Evolutionary conservation across 92 coral and sea anemone species (phyloP), one percentile per base, ranked within the genome.

Genomic region (Heliopora coerulea): DNA sequence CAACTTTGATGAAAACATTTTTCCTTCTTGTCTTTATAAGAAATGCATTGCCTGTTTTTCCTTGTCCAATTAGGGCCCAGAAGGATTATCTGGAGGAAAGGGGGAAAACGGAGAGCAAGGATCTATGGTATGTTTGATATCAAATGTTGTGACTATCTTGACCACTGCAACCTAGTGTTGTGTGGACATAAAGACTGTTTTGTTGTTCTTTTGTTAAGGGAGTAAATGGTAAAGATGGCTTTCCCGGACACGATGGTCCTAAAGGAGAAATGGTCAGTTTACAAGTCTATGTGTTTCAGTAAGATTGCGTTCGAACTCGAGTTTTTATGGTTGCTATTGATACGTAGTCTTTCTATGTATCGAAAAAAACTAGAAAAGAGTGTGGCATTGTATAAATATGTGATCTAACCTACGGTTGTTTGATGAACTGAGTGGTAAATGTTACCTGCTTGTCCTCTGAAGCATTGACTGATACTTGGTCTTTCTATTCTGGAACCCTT

Each of bases 201-300:
- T 37, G 42, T 39, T 65, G n/a, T n/a, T 1, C 19, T 23, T 3
- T 25, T 0, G 19, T 19, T 66, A 25, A 67, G 74, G 74, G 74
- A 21, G 10, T 11, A 7, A 2, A n/a, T 67, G 74, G 74, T 13
- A 67, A 67, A 44, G 74, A 67, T 29, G 59, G 74, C 49, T 37
- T 18, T 27, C 21, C 40, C 27, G 74, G 74, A 0, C 18, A 26
- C 9, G n/a, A 9, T 25, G 74, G 74, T 67, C 44, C 42, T 27
- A 42, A 67, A 44, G 74, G 74, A 4, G 49, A 25, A 17, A 13
- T 20, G 74, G 74, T 67, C 20, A 67, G 74, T 39, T n/a, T n/a
- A n/a, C n/a, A n/a, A n/a, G n/a, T n/a, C n/a, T n/a, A n/a, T n/a
- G n/a, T n/a, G n/a, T n/a, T n/a, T n/a, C n/a, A n/a, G n/a, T n/a